phyloP scores from a whole-genome alignment of 2,888 invertebrate genomes.

The Xestoiulus laeticollis region DNA sequence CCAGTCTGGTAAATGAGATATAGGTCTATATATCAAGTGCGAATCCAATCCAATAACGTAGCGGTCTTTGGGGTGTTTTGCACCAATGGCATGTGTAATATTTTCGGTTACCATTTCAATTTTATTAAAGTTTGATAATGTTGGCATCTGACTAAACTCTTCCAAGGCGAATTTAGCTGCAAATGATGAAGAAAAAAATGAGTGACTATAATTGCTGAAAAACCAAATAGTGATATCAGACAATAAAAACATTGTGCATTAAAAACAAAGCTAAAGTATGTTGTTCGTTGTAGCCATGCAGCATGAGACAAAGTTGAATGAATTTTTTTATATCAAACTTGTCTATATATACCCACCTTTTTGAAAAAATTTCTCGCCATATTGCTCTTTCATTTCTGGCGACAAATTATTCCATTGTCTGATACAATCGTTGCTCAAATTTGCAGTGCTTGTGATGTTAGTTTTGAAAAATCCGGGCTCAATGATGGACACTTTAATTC shows the following conservation, averaged over 20 bases:
- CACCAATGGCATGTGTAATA: slow-evolving; percentile 38
- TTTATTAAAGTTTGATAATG: slow-evolving; percentile 24
- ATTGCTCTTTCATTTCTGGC: slow-evolving; percentile 42
- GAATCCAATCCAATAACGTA: slow-evolving; percentile 50
- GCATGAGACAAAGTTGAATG: too few relatives aligned
- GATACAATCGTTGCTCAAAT: not conserved
- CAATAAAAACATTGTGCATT: too few relatives aligned
- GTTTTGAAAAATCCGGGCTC: slow-evolving; percentile 49
- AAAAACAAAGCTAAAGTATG: too few relatives aligned
- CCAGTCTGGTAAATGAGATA: slow-evolving; percentile 35
- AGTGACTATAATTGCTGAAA: too few relatives aligned
- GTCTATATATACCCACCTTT: not conserved
- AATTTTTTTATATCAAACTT: too few relatives aligned
- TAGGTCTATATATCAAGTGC: not conserved
- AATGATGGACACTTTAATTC: slow-evolving; percentile 40
- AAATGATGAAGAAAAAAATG: not conserved
- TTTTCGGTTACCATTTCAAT: not conserved
- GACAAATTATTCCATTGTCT: slow-evolving; percentile 17
- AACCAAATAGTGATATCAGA: too few relatives aligned
- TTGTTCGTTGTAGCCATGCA: too few relatives aligned
- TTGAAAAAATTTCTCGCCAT: slow-evolving; percentile 41
- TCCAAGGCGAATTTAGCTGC: not conserved
- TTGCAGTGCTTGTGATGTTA: not conserved
- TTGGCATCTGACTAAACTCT: not conserved
- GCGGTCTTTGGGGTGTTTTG: slow-evolving; percentile 49